phyloP scores from a whole-genome alignment of 2,888 invertebrate genomes.

The Acronicta leporina region DNA sequence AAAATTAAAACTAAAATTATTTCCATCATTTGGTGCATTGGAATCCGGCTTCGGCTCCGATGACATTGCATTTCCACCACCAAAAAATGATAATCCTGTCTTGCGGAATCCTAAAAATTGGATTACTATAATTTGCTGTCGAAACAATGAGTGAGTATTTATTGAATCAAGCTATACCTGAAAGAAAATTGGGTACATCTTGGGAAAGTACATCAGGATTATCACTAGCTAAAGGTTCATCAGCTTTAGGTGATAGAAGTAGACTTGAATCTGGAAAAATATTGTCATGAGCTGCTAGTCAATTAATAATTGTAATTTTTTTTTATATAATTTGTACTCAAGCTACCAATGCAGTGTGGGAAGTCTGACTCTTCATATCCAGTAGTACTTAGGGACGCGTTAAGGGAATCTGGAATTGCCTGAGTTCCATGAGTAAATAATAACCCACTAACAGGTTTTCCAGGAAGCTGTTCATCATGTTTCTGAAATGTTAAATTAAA shows the following conservation, averaged over 20 bases:
- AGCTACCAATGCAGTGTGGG: constrained; percentile 76
- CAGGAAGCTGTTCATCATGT: constrained; percentile 44
- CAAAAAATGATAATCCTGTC: constrained; percentile 78
- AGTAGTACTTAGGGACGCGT: constrained; percentile 77
- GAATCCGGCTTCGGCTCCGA: constrained; percentile 65
- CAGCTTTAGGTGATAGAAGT: constrained; percentile 81
- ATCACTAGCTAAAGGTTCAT: constrained; percentile 63
- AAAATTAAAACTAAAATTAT: constrained; percentile 79
- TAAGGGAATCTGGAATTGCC: constrained; percentile 73
- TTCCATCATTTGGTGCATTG: constrained; percentile 59
- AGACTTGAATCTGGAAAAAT: constrained; percentile 75
- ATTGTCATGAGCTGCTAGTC: neutral
- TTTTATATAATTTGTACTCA: neutral
- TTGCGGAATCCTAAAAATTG: constrained; percentile 73
- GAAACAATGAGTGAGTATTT: neutral
- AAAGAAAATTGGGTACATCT: constrained; percentile 78
- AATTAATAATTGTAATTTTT: neutral
- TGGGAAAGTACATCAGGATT: constrained; percentile 68
- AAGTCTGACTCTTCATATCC: constrained; percentile 77
- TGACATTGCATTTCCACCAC: constrained; percentile 60
- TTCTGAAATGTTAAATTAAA: constrained; percentile 50
- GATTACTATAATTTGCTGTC: neutral
- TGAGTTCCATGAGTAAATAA: constrained; percentile 72
- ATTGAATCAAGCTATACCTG: constrained; percentile 64
- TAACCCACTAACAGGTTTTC: constrained; percentile 68